These are phyloP conservation scores for Euplexia lucipara DNA, from an alignment of 2,888 invertebrate species.

Conservation along the genomic window DNA sequence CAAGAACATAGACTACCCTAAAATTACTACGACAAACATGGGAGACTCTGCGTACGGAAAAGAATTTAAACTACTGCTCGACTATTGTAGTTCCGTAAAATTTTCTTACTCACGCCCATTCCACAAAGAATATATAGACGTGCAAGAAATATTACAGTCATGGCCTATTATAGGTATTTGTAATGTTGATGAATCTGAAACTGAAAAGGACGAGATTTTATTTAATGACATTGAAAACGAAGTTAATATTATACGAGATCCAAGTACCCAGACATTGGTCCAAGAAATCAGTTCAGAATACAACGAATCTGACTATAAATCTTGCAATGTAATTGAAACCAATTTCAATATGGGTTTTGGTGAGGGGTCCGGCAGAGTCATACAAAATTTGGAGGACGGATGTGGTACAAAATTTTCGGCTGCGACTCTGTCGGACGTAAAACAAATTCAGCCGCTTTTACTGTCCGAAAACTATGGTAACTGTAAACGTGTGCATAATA, in stretches of 20 bases:
- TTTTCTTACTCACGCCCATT: slow-evolving; percentile 84
- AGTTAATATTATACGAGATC: slow-evolving; percentile 65
- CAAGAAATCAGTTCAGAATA: slow-evolving; percentile 80
- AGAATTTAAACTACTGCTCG: slow-evolving; percentile 78
- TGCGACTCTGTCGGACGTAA: slow-evolving; percentile 92
- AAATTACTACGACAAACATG: slow-evolving; percentile 68
- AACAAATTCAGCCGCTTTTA: slow-evolving; percentile 89
- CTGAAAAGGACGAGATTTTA: slow-evolving; percentile 65
- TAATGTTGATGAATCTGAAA: slow-evolving; percentile 43
- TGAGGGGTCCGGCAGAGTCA: slow-evolving; percentile 91
- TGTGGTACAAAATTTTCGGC: slow-evolving; percentile 87
- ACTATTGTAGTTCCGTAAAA: slow-evolving; percentile 82
- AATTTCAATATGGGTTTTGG: slow-evolving; percentile 91
- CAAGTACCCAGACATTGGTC: slow-evolving; percentile 74
- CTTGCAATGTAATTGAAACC: slow-evolving; percentile 75
- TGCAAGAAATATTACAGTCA: slow-evolving; percentile 69
- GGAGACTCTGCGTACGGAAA: slow-evolving; percentile 73
- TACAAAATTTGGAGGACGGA: slow-evolving; percentile 84
- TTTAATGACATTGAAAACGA: slow-evolving; percentile 69
- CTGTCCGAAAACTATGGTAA: slow-evolving; percentile 75
- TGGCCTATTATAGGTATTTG: slow-evolving; percentile 78
- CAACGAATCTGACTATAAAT: slow-evolving; percentile 66
- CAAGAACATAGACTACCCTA: slow-evolving; percentile 84
- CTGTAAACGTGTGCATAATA: slow-evolving; percentile 54
- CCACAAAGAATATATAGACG: slow-evolving; percentile 81